phyloP scores from a whole-genome alignment of 1,140 invertebrate genomes.

The Vanessa tameamea region DNA sequence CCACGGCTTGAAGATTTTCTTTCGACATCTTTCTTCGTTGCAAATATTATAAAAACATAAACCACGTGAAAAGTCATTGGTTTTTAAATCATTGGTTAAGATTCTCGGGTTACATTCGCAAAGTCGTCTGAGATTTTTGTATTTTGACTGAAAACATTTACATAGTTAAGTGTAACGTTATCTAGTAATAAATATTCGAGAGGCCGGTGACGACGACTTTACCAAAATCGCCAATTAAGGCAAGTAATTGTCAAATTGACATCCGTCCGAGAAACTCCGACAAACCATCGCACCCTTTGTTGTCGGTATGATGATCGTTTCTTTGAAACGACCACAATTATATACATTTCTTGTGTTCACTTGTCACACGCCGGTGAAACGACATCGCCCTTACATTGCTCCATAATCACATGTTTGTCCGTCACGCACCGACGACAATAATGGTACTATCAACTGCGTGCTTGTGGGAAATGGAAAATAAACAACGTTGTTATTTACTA shows the following conservation, averaged over 20 bases:
- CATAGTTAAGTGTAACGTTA: too few species aligned
- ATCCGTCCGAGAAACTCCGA: slow-evolving; percentile 6
- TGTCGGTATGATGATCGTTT: slow-evolving; percentile 56
- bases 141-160: too few species aligned
- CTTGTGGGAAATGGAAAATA: slow-evolving; percentile 56
- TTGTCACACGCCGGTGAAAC: slow-evolving; percentile 56
- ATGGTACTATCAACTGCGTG: slow-evolving; percentile 42
- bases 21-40: too few species aligned
- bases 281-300: slow-evolving; percentile 43
- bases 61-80: too few species aligned
- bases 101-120: too few species aligned
- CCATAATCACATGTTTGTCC: slow-evolving; percentile 32
- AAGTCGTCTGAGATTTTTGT: too few species aligned
- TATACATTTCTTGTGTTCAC: slow-evolving; percentile 51
- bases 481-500: slow-evolving; percentile 25
- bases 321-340: slow-evolving; percentile 61
- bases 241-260: slow-evolving; percentile 4
- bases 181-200: neutral
- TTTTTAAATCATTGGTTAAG: too few species aligned
- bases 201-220: neutral
- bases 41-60: too few species aligned
- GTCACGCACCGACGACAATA: slow-evolving; percentile 68
- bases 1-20: too few species aligned
- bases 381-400: slow-evolving; percentile 51
- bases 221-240: neutral